phyloP scores from a whole-genome alignment of 2,888 invertebrate species.

The Tineola bisselliella region DNA sequence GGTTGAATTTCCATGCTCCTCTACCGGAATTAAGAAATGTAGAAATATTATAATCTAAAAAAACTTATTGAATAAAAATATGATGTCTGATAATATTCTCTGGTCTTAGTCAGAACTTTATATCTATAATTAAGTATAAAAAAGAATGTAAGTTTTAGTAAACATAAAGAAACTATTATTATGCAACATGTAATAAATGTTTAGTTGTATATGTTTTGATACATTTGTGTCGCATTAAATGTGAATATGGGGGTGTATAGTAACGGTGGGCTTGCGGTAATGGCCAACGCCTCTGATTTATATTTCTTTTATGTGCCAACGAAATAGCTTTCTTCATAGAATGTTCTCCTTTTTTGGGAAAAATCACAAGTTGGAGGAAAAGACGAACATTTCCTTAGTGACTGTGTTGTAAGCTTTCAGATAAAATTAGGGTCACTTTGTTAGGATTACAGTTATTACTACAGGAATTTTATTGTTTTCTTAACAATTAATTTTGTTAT shows the following conservation, averaged over 20 bases:
- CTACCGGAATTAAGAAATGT: too few species aligned
- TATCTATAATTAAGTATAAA: neutral
- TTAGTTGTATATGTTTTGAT: constrained; percentile 46
- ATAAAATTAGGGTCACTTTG: neutral
- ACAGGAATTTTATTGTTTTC: neutral
- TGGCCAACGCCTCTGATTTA: constrained; percentile 58
- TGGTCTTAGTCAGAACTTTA: too few species aligned
- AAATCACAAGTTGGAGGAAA: constrained; percentile 22
- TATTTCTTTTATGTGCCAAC: constrained; percentile 59
- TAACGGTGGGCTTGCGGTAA: constrained; percentile 47
- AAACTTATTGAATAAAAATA: too few species aligned
- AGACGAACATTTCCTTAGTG: constrained; percentile 5
- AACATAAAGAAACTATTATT: neutral
- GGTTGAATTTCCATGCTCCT: neutral
- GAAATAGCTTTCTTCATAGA: constrained; percentile 52
- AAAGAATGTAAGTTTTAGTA: neutral
- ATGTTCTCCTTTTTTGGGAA: constrained; percentile 35
- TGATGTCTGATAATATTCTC: too few species aligned
- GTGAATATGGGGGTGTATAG: constrained; percentile 52
- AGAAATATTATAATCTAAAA: too few species aligned
- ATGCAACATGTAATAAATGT: constrained; percentile 16
- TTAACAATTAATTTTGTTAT: neutral
- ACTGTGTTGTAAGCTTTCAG: neutral
- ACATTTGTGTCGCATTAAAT: constrained; percentile 50
- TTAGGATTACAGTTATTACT: neutral